These are phyloP conservation scores for Fulmarus glacialis DNA, from an alignment of 2,113 vertebrate genomes.

Conservation along the genomic window DNA sequence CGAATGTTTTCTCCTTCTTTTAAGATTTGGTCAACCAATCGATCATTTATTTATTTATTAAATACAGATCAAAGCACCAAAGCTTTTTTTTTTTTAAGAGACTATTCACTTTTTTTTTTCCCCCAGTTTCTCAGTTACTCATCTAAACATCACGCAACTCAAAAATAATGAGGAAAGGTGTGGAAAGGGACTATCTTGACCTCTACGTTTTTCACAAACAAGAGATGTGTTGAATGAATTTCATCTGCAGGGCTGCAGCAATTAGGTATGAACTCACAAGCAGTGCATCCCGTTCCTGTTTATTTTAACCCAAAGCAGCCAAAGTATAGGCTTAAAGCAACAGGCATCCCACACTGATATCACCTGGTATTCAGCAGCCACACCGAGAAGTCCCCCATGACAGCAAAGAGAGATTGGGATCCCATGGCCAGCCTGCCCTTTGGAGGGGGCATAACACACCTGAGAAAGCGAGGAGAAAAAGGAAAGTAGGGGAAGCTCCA, in stretches of 20 bases:
- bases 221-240: not conserved
- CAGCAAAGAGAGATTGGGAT: not conserved
- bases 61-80: not conserved
- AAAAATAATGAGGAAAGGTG: constrained; percentile 22
- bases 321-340: not conserved
- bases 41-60: not conserved
- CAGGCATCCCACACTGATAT: not conserved
- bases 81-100: not conserved
- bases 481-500: not conserved
- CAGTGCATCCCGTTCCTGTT: not conserved
- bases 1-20: not conserved
- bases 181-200: constrained; percentile 38
- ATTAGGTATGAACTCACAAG: not conserved
- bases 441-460: not conserved
- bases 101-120: not conserved
- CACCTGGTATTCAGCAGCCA: not conserved
- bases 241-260: not conserved
- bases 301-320: not conserved
- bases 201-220: not conserved
- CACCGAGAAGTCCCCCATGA: not conserved
- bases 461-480: not conserved
- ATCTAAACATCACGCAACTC: not conserved
- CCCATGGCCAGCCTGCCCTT: not conserved
- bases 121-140: not conserved
- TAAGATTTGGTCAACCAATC: not conserved